These are phyloP conservation scores for Panagrolaimus sp. DNA, from an alignment of 1,140 invertebrate genomes.

Conservation along the genomic window DNA sequence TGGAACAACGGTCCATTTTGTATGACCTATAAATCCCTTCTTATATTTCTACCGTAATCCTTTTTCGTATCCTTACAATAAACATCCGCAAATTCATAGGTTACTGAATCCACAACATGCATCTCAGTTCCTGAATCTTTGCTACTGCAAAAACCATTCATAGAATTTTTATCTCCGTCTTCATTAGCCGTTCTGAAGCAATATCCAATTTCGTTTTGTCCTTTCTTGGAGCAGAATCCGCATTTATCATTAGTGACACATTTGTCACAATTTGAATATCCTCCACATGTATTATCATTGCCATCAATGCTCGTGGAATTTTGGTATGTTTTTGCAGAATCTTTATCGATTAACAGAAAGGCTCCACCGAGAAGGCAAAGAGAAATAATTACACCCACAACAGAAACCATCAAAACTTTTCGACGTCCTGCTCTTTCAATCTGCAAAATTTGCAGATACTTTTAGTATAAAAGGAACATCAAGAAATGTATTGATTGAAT, in stretches of 20 bases:
- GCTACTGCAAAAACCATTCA: conserved; percentile 21
- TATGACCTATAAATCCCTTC: no score
- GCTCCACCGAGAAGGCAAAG: conserved; percentile 27
- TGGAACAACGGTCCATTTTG: conserved; percentile 40
- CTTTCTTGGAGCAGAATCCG: conserved; percentile 37
- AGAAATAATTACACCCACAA: conserved; percentile 61
- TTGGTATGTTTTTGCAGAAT: conserved; percentile 20
- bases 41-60: no score
- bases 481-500: no score
- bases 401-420: conserved; percentile 62
- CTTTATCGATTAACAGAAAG: conserved; percentile 47
- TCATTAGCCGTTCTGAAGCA: conserved; percentile 36
- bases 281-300: neutral
- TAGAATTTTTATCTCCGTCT: conserved; percentile 13
- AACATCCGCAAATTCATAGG: conserved; percentile 40
- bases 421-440: conserved; percentile 66
- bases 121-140: conserved; percentile 14
- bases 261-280: conserved; percentile 46
- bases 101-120: conserved; percentile 12
- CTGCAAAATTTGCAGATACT: conserved; percentile 64
- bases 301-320: neutral
- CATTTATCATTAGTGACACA: conserved; percentile 48
- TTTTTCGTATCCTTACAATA: no score
- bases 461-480: conserved; percentile 64
- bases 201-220: conserved; percentile 22